These are phyloP conservation scores for Coreius guichenoti DNA, from an alignment of 2,797 vertebrate species.

Conservation along the genomic window DNA sequence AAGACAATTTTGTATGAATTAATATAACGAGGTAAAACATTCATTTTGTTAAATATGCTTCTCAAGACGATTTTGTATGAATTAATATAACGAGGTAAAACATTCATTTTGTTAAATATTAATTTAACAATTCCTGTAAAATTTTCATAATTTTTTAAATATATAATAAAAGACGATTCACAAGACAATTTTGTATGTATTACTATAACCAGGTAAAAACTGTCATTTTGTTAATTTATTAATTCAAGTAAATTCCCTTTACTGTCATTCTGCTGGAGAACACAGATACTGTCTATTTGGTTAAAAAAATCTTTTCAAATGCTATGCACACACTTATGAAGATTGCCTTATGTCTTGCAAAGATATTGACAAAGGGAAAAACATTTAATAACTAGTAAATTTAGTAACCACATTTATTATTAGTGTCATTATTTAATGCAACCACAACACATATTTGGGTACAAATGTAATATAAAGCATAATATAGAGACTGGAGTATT, in stretches of 20 bases:
- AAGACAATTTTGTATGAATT: conserved; percentile 54
- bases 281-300: neutral
- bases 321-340: neutral
- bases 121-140: neutral
- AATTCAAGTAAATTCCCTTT: neutral
- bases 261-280: neutral
- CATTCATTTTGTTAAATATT: neutral
- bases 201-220: too few species aligned
- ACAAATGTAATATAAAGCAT: neutral
- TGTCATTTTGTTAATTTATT: too few species aligned
- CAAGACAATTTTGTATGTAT: too few species aligned
- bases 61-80: conserved; percentile 55
- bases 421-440: neutral
- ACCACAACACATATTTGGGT: neutral
- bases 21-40: neutral
- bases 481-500: neutral
- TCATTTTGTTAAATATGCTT: conserved; percentile 3
- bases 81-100: neutral
- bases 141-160: neutral
- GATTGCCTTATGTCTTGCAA: neutral
- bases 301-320: neutral
- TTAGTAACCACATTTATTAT: conserved; percentile 4
- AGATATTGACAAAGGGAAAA: neutral
- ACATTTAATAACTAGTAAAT: neutral
- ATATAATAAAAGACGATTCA: neutral